These are phyloP conservation scores for Mythimna albipuncta DNA, from an alignment of 2,888 invertebrate genomes.

Conservation along the genomic window DNA sequence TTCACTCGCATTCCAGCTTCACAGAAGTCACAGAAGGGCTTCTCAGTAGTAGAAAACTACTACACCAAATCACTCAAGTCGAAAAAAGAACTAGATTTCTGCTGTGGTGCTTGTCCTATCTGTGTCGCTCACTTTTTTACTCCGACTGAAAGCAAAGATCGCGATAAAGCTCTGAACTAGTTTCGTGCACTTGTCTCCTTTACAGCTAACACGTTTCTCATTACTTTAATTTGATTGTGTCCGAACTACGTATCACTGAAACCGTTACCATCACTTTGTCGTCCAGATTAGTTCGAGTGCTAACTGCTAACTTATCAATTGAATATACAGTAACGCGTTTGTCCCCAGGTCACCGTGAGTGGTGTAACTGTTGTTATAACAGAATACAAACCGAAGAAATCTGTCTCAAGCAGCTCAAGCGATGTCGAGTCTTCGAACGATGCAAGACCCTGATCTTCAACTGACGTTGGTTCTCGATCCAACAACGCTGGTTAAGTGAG, in stretches of 20 bases:
- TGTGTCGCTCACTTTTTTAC: neutral
- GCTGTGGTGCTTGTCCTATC: too few species aligned
- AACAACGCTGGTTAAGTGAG: slow-evolving; percentile 19
- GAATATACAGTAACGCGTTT: slow-evolving; percentile 50
- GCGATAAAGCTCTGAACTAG: slow-evolving; percentile 1
- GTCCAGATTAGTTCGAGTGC: slow-evolving; percentile 46
- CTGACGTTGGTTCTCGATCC: slow-evolving; percentile 33
- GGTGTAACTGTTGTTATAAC: slow-evolving; percentile 99
- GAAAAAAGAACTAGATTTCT: too few species aligned
- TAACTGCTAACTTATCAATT: slow-evolving; percentile 39
- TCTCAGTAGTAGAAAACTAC: too few species aligned
- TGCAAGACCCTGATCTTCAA: slow-evolving; percentile 82
- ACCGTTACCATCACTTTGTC: slow-evolving; percentile 56
- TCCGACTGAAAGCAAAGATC: neutral
- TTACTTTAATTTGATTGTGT: slow-evolving; percentile 42
- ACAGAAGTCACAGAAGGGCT: too few species aligned
- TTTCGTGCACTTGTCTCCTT: slow-evolving; percentile 24
- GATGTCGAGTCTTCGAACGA: slow-evolving; percentile 89
- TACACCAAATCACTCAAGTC: too few species aligned
- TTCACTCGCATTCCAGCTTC: too few species aligned
- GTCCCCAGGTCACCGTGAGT: slow-evolving; percentile 94
- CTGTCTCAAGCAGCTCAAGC: slow-evolving; percentile 86
- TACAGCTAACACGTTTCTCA: slow-evolving; percentile 40
- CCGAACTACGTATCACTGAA: slow-evolving; percentile 25
- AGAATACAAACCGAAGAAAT: slow-evolving; percentile 96